Evolutionary conservation across 2,113 vertebrate genomes (phyloP).

Genomic region (Dicrurus megarhynchus): DNA sequence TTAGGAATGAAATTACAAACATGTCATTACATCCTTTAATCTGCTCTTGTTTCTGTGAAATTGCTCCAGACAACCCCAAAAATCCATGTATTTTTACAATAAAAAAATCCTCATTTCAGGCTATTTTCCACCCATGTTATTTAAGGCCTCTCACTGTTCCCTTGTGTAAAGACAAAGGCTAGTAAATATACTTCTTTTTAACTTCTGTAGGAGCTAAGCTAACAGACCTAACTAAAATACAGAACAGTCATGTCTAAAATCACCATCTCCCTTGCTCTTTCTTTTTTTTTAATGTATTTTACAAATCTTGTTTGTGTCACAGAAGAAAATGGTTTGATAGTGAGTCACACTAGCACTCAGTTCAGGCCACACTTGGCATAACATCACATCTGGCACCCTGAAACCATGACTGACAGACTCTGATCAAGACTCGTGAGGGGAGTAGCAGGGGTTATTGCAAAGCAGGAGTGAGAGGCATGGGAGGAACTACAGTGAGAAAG

Average conservation of each 20-base stretch:
- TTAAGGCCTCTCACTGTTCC: neutral
- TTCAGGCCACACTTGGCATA: constrained; percentile 3
- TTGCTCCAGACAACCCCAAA: constrained; percentile 25
- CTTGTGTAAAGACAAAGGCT: neutral
- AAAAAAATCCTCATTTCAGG: neutral
- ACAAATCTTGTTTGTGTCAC: neutral
- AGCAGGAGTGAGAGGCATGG: neutral
- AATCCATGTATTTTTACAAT: neutral
- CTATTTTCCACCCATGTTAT: neutral
- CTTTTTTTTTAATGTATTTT: neutral
- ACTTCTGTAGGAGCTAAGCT: neutral
- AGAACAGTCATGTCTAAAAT: neutral
- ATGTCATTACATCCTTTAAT: constrained; percentile 56
- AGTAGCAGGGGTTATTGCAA: neutral
- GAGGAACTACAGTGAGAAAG: neutral
- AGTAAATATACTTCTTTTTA: neutral
- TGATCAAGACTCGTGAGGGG: neutral
- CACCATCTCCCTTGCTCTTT: fast-evolving
- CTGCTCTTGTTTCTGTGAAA: constrained; percentile 57
- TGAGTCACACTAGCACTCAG: neutral
- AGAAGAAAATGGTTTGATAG: neutral
- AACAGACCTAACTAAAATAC: neutral
- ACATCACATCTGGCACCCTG: constrained; percentile 8
- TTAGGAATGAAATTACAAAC: constrained; percentile 57
- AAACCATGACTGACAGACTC: neutral